These are phyloP conservation scores for Semnornis frantzii DNA, from an alignment of 2,113 vertebrate genomes.

Conservation along the genomic window DNA sequence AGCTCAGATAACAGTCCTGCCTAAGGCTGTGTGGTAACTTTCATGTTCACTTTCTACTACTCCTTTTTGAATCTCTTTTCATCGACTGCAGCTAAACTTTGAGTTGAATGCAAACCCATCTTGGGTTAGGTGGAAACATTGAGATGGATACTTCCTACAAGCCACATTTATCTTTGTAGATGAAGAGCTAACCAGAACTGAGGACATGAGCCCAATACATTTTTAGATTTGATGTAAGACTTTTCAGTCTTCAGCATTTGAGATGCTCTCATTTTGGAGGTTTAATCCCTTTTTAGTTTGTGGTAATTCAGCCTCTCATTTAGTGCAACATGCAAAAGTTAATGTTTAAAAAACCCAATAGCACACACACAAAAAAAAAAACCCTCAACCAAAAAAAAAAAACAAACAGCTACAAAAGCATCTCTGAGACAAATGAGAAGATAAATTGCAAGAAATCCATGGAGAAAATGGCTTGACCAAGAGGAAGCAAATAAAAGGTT, in stretches of 20 bases:
- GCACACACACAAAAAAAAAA: background rate
- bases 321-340: background rate
- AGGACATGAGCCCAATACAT: background rate
- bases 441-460: background rate
- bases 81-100: background rate
- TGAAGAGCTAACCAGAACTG: background rate
- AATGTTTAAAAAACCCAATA: background rate
- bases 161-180: background rate
- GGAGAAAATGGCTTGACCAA: background rate
- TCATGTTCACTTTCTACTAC: background rate
- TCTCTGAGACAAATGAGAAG: background rate
- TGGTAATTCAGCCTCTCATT: background rate
- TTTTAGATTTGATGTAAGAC: background rate
- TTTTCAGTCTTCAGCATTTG: background rate
- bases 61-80: conserved; percentile 7
- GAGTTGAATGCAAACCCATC: background rate
- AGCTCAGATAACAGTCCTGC: background rate
- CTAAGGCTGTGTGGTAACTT: background rate
- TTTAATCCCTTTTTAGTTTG: background rate
- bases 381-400: background rate
- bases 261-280: background rate
- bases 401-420: background rate
- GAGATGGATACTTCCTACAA: background rate
- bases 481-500: conserved; percentile 19
- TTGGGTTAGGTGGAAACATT: background rate